These are phyloP conservation scores for Lepidurus packardi DNA, from an alignment of 1,140 invertebrate genomes.

Conservation along the genomic window DNA sequence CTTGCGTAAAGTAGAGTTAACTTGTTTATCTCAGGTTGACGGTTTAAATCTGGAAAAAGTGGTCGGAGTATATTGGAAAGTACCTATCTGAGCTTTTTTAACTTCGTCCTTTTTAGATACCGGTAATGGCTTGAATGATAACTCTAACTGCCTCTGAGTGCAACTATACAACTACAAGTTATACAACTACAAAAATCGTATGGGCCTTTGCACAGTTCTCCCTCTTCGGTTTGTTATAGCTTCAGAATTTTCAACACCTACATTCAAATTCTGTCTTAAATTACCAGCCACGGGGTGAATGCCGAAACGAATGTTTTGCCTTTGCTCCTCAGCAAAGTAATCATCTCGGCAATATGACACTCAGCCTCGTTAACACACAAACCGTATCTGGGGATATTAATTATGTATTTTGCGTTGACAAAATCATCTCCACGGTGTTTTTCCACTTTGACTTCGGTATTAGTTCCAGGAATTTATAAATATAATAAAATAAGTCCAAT, in stretches of 20 bases:
- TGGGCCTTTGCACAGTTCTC: too few relatives aligned
- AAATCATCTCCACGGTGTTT: slow-evolving; percentile 66
- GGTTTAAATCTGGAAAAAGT: neutral
- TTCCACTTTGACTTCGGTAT: slow-evolving; percentile 73
- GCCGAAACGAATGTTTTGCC: slow-evolving; percentile 80
- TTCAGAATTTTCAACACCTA: neutral
- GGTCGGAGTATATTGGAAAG: neutral
- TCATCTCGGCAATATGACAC: slow-evolving; percentile 85
- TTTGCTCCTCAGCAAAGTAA: slow-evolving; percentile 58
- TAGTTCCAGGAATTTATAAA: slow-evolving; percentile 63
- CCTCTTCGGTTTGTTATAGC: neutral
- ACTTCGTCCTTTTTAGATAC: neutral
- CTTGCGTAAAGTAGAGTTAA: neutral
- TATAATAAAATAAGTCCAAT: too few relatives aligned
- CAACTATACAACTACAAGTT: too few relatives aligned
- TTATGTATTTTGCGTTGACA: slow-evolving; percentile 70
- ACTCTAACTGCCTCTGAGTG: neutral
- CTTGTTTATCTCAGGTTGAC: neutral
- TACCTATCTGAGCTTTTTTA: neutral
- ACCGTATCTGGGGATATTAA: slow-evolving; percentile 83
- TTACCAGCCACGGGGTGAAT: slow-evolving; percentile 88
- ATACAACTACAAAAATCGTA: too few relatives aligned
- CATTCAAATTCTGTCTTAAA: neutral
- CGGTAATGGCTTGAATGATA: neutral
- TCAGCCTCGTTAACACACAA: slow-evolving; percentile 87